A percentile compares a stretch with the other conserved stretches of the same genome.
Conservation (phyloP, 2,113 vertebrate species). For the Hemiscyllium ocellatum region DNA sequence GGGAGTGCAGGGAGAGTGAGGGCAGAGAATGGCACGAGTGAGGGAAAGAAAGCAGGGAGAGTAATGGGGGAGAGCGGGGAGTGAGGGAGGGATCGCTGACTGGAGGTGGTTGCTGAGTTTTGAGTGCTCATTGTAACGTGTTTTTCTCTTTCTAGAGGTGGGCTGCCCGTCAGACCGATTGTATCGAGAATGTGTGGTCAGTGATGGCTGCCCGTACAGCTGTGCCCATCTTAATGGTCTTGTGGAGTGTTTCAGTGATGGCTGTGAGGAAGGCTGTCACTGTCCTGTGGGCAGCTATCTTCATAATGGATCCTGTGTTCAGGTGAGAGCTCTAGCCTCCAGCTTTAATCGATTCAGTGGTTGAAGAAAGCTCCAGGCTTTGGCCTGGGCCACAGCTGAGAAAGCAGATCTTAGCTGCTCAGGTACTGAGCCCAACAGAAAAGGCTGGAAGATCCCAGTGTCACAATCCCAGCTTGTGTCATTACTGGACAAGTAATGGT, state of each 20-base stretch:
- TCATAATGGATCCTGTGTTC: conserved; percentile 59
- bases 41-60: neutral
- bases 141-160: conserved; percentile 54
- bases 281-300: conserved; percentile 69
- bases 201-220: conserved; percentile 78
- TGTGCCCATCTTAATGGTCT: conserved; percentile 66
- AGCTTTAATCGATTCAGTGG: neutral
- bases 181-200: conserved; percentile 69
- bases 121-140: too few species aligned
- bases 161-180: conserved; percentile 71
- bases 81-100: neutral
- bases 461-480: too few species aligned
- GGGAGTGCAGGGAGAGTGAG: neutral
- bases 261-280: conserved; percentile 80
- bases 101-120: neutral
- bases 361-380: neutral
- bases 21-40: too few species aligned
- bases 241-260: conserved; percentile 65
- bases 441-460: too few species aligned
- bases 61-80: neutral
- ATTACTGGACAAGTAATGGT: too few species aligned
- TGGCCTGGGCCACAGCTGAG: too few species aligned
- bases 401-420: too few species aligned
- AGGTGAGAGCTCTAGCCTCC: conserved; percentile 51
- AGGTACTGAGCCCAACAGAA: too few species aligned